Percentiles rank a stretch among this genome's conserved stretches.
Conservation (phyloP, 1,140 invertebrate genomes). For the Sycophila sp. region DNA sequence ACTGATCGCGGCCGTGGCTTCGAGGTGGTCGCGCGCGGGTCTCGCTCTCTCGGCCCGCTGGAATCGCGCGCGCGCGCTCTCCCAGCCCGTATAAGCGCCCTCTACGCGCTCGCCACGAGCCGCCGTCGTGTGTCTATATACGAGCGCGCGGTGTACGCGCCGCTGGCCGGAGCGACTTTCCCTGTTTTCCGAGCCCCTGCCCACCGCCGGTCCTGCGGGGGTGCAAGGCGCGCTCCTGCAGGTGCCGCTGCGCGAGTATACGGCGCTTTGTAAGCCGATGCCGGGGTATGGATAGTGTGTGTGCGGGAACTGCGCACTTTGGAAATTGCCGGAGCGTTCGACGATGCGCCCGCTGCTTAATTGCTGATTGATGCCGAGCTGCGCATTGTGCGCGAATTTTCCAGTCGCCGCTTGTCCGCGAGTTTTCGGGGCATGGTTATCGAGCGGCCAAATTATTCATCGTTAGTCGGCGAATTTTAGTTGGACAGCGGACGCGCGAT, state of each 20-base stretch:
- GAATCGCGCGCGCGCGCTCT: conserved; percentile 10
- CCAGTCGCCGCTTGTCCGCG: too few relatives aligned
- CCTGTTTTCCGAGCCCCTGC: neutral
- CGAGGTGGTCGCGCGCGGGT: conserved; percentile 43
- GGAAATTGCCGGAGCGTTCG: too few relatives aligned
- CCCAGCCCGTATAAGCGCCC: neutral
- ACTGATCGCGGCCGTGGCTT: conserved; percentile 55
- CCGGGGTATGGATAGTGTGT: too few relatives aligned
- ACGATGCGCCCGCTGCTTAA: too few relatives aligned
- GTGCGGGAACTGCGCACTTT: too few relatives aligned
- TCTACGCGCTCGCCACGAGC: neutral
- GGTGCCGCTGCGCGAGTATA: neutral
- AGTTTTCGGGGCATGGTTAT: too few relatives aligned
- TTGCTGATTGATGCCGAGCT: too few relatives aligned
- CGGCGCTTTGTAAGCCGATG: too few relatives aligned
- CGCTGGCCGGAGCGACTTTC: neutral
- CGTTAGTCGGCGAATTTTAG: too few relatives aligned
- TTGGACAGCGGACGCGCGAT: too few relatives aligned
- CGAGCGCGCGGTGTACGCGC: neutral
- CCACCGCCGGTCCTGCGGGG: neutral
- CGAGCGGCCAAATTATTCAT: too few relatives aligned
- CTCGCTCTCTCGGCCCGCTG: conserved; percentile 24
- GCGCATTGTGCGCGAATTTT: too few relatives aligned
- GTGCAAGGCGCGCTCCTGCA: neutral
- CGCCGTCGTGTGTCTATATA: neutral